Percentiles rank a stretch among this genome's conserved stretches.
These are phyloP conservation scores for Ptilodon capucinus DNA, from an alignment of 2,888 invertebrate genomes.

Conservation along the genomic window DNA sequence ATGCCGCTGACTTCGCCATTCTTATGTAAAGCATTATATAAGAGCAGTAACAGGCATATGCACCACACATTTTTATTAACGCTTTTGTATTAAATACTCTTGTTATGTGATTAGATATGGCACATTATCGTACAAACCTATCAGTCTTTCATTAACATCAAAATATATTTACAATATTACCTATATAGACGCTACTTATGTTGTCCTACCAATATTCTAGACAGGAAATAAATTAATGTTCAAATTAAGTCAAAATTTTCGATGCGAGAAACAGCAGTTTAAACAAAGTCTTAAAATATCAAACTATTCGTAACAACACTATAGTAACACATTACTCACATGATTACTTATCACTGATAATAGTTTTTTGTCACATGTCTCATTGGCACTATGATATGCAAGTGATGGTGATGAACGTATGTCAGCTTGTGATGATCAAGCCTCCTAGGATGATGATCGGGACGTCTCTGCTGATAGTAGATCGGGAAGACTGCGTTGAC, in stretches of 20 bases:
- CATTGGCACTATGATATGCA: slow-evolving; percentile 62
- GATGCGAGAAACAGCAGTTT: slow-evolving; percentile 26
- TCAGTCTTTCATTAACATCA: slow-evolving; percentile 71
- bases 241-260: slow-evolving; percentile 24
- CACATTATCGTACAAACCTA: slow-evolving; percentile 73
- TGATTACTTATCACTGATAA: slow-evolving; percentile 35
- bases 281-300: slow-evolving; percentile 13
- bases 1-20: not conserved
- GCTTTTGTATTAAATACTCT: slow-evolving; percentile 31
- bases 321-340: slow-evolving; percentile 18
- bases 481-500: slow-evolving; percentile 69
- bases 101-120: slow-evolving; percentile 62
- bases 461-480: slow-evolving; percentile 36
- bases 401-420: slow-evolving; percentile 20
- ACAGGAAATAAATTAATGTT: slow-evolving; percentile 1
- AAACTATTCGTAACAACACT: slow-evolving; percentile 10
- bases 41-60: not conserved
- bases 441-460: slow-evolving; percentile 45
- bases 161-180: slow-evolving; percentile 46
- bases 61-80: slow-evolving; percentile 1
- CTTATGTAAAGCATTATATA: not conserved
- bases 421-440: slow-evolving; percentile 63
- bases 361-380: slow-evolving; percentile 42
- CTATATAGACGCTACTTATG: slow-evolving; percentile 15
- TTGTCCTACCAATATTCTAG: slow-evolving; percentile 26